Base-by-base conservation (phyloP, 2,797 vertebrate genomes). In the Arrhamphus sclerolepis region DNA sequence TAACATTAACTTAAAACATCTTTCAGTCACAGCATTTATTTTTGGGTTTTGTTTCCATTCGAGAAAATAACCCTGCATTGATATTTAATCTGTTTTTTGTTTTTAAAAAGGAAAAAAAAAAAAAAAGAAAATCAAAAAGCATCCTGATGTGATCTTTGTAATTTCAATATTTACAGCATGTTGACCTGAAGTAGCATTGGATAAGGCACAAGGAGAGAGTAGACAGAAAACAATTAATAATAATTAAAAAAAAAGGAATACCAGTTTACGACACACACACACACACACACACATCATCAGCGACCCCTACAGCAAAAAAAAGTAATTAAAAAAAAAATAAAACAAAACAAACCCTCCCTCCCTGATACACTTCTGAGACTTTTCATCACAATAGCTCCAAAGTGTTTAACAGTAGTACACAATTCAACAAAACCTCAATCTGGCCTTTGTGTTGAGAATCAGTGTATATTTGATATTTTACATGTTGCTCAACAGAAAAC, bases 191-290 rank as follows among this genome's bases (percentile, higher is more conserved):
- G 92, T 94, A 94, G 92, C 93, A 90, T 93, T 91, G 91, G 92
- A 92, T 98, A 99, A 99, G 97, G 96, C 97, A 99, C 96, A 93
- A 94, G 94, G 90, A 95, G 95, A 95, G 88, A 90, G 85, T 84
- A 81, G 87, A 90, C 78, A 44, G 67, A 78, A 67, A 91, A 84
- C 80, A 83, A 29, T 5, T 1, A 53, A 20, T 24, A 54, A 31
- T 18, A 56, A 56, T 14, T 14, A 46, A 43, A 84, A 66, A 59
- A 38, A 4, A 38, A 38, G 5, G 82, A 83, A 89, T 89, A 80
- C 51, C 5, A 80, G 88, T 92, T 46, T 46, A 21, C 21, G 21
- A 46, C 20, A 43, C 18, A 18, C 42, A 43, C 18, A 80, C 83
- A 93, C 84, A 89, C 82, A 83, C 85, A 90, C 83, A 91, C 84